phyloP scores from a whole-genome alignment of 2,113 vertebrate species.

The Channa maculata region DNA sequence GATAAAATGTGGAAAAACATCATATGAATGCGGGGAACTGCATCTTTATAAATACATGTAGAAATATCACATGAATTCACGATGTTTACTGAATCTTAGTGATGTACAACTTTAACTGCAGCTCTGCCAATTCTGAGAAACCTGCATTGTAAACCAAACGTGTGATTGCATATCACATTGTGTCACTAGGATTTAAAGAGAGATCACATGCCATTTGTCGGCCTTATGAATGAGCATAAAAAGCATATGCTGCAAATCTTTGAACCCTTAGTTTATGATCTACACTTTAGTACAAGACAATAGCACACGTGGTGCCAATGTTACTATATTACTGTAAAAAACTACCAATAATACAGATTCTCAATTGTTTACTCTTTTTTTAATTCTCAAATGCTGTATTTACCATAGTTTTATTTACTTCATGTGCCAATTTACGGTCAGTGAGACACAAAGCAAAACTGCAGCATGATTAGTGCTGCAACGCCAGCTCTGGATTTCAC shows the following conservation, averaged over 20 bases:
- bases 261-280: background rate
- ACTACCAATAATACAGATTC: background rate
- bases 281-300: no score
- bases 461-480: no score
- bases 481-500: background rate
- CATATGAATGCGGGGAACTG: no score
- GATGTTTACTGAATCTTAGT: background rate
- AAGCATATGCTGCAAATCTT: background rate
- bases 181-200: background rate
- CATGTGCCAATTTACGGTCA: background rate
- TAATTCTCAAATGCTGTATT: no score
- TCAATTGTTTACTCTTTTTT: no score
- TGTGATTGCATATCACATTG: constrained; percentile 10
- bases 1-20: no score
- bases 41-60: no score
- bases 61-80: no score
- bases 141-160: background rate
- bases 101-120: background rate
- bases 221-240: no score
- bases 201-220: background rate
- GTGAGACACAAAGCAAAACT: background rate
- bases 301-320: background rate
- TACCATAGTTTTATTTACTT: background rate
- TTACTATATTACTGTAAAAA: background rate
- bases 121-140: constrained; percentile 24